These are phyloP conservation scores for Callitettix versicolor DNA, from an alignment of 1,140 invertebrate species.

Conservation along the genomic window DNA sequence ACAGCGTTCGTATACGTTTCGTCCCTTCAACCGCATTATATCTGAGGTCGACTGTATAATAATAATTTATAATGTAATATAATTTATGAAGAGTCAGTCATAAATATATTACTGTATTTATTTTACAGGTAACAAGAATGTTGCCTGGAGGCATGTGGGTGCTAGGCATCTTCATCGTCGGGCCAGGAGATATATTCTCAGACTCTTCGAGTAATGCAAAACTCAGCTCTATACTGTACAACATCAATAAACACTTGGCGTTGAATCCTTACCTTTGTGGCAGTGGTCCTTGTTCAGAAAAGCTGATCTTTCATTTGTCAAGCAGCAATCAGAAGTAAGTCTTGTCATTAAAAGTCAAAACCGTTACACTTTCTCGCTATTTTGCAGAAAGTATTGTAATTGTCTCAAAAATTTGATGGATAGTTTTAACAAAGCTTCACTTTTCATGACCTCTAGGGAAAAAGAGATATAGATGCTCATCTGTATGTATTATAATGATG, in stretches of 20 bases:
- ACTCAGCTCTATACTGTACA: slow-evolving; percentile 42
- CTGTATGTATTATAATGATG: too few relatives aligned
- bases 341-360: neutral
- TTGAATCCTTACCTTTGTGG: slow-evolving; percentile 46
- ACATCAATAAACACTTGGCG: slow-evolving; percentile 42
- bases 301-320: slow-evolving; percentile 40
- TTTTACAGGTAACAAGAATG: slow-evolving; percentile 55
- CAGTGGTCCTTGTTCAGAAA: slow-evolving; percentile 33
- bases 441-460: too few relatives aligned
- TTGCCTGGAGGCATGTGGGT: slow-evolving; percentile 70
- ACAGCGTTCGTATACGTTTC: too few relatives aligned
- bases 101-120: too few relatives aligned
- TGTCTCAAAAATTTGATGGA: too few relatives aligned
- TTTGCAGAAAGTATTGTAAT: neutral
- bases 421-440: too few relatives aligned
- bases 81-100: too few relatives aligned
- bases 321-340: slow-evolving; percentile 36
- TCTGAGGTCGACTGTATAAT: too few relatives aligned
- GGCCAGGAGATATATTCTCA: slow-evolving; percentile 50
- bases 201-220: slow-evolving; percentile 34
- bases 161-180: slow-evolving; percentile 47
- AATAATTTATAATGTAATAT: too few relatives aligned
- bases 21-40: too few relatives aligned
- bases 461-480: too few relatives aligned
- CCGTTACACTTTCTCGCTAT: slow-evolving; percentile 11